A percentile compares a stretch with the other conserved stretches of the same genome.
These are phyloP conservation scores for Noctua fimbriata DNA, from an alignment of 2,888 invertebrate genomes.

Conservation along the genomic window DNA sequence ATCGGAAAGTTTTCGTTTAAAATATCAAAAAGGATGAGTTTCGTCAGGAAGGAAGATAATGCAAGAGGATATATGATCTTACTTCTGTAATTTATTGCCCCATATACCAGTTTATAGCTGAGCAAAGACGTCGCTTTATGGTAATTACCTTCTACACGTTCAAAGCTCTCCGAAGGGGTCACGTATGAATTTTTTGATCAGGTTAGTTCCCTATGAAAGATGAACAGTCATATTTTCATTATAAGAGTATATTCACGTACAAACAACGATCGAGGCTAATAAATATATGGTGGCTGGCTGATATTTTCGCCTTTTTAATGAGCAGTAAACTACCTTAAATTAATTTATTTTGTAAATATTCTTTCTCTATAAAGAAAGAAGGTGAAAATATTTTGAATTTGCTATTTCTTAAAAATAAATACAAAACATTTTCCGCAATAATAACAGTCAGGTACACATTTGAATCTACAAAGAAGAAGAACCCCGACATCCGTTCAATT, in stretches of 20 bases:
- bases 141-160: constrained; percentile 63
- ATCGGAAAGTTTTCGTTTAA: constrained; percentile 14
- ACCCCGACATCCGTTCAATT: background rate
- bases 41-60: constrained; percentile 48
- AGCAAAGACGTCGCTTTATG: constrained; percentile 64
- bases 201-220: constrained; percentile 44
- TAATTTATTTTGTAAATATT: too few relatives aligned
- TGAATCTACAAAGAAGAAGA: background rate
- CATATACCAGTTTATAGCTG: constrained; percentile 63
- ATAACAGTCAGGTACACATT: background rate
- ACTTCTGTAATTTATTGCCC: constrained; percentile 60
- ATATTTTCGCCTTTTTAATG: background rate
- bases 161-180: constrained; percentile 54
- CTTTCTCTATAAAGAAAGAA: background rate
- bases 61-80: constrained; percentile 57
- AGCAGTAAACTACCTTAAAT: background rate
- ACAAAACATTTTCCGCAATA: background rate
- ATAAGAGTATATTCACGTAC: constrained; percentile 13
- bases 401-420: background rate
- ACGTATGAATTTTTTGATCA: constrained; percentile 62
- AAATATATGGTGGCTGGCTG: background rate
- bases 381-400: background rate
- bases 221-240: constrained; percentile 44
- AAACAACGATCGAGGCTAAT: background rate
- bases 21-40: constrained; percentile 33